phyloP scores from a whole-genome alignment of 2,888 invertebrate genomes.

The Pachymerium ferrugineum region DNA sequence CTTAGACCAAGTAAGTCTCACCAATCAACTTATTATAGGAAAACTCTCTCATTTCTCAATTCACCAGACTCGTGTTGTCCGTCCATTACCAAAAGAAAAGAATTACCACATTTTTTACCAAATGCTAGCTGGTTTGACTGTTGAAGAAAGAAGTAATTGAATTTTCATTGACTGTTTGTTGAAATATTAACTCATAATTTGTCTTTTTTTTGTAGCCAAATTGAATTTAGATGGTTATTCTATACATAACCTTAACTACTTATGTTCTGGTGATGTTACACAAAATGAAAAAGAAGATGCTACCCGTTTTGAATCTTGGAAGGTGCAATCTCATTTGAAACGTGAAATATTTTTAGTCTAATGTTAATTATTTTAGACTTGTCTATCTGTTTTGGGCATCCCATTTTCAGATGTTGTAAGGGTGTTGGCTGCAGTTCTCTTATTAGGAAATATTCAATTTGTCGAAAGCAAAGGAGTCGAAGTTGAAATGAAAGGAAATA shows the following conservation, averaged over 20 bases:
- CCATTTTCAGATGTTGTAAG: slow-evolving; percentile 90
- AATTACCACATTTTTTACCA: slow-evolving; percentile 97
- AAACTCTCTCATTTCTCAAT: background rate
- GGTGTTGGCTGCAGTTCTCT: slow-evolving; percentile 80
- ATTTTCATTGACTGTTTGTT: background rate
- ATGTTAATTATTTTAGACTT: slow-evolving; percentile 39
- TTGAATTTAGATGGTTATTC: slow-evolving; percentile 81
- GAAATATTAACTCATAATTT: background rate
- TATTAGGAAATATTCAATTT: slow-evolving; percentile 88
- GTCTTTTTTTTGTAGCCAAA: slow-evolving; percentile 55
- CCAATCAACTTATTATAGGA: background rate
- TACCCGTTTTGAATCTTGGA: slow-evolving; percentile 81
- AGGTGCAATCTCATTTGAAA: slow-evolving; percentile 56
- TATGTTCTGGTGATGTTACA: slow-evolving; percentile 66
- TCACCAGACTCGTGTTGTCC: slow-evolving; percentile 76
- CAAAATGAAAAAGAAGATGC: slow-evolving; percentile 70
- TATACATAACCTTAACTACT: slow-evolving; percentile 72
- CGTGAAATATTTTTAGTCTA: background rate
- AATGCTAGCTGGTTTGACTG: slow-evolving; percentile 79
- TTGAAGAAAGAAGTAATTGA: slow-evolving; percentile 66
- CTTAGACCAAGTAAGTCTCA: slow-evolving; percentile 57
- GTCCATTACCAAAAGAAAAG: slow-evolving; percentile 77
- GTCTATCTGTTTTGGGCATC: slow-evolving; percentile 68
- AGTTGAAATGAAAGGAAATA: slow-evolving; percentile 66
- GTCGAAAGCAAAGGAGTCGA: slow-evolving; percentile 60